These are phyloP conservation scores for Amphipoea oculea DNA, from an alignment of 2,888 invertebrate species.

Conservation along the genomic window DNA sequence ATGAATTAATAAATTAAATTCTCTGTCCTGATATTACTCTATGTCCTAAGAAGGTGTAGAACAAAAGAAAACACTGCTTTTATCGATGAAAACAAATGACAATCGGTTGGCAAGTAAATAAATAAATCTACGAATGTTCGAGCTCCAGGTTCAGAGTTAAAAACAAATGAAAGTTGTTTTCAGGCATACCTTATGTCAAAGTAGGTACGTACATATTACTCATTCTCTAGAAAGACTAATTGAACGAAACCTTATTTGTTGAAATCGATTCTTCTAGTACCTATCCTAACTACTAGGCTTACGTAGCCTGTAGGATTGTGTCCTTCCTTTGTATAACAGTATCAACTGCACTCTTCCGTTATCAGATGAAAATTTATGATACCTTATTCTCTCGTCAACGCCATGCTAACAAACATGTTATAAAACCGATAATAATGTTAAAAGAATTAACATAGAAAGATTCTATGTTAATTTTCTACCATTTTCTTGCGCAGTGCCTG, in stretches of 20 bases:
- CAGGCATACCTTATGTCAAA: too few relatives aligned
- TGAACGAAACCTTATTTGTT: too few relatives aligned
- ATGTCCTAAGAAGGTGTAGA: background rate
- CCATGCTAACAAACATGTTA: background rate
- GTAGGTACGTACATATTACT: too few relatives aligned
- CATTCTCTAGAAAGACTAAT: too few relatives aligned
- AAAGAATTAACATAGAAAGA: background rate
- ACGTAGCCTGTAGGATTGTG: too few relatives aligned
- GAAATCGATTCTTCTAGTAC: too few relatives aligned
- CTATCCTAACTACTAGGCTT: too few relatives aligned
- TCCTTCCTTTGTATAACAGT: too few relatives aligned
- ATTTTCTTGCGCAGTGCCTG: conserved; percentile 21
- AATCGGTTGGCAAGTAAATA: background rate
- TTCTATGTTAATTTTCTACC: conserved; percentile 34
- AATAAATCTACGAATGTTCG: background rate
- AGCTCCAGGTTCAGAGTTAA: too few relatives aligned
- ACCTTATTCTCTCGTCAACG: background rate
- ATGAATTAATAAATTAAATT: conserved; percentile 2
- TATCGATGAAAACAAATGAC: background rate
- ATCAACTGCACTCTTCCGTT: too few relatives aligned
- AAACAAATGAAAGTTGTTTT: too few relatives aligned
- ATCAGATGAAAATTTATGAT: background rate
- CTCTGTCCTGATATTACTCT: conserved; percentile 36
- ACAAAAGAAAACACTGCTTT: background rate
- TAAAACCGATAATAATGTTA: background rate